Conservation (phyloP, 2,888 invertebrate genomes). For the Hesperia comma region DNA sequence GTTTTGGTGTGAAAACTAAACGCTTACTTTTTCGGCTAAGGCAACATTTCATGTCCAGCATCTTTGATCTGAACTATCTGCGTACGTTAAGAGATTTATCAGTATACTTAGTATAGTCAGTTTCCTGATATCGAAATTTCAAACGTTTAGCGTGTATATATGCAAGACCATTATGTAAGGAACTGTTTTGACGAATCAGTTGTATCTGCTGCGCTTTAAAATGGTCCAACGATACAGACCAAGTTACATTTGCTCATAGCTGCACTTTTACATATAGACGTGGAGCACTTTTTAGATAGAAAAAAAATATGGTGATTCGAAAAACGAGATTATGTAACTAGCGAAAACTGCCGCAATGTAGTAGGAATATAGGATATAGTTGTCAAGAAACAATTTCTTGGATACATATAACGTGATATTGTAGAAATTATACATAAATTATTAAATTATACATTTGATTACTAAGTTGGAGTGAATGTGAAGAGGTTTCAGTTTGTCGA, state of each 20-base stretch:
- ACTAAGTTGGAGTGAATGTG: slow-evolving; percentile 14
- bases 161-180: slow-evolving; percentile 34
- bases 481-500: slow-evolving; percentile 27
- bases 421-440: slow-evolving; percentile 43
- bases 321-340: slow-evolving; percentile 54
- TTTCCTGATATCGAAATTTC: slow-evolving; percentile 37
- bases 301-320: slow-evolving; percentile 46
- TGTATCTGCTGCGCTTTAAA: slow-evolving; percentile 59
- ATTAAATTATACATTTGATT: slow-evolving; percentile 7
- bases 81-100: slow-evolving; percentile 42
- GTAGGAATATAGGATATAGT: slow-evolving; percentile 46
- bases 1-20: slow-evolving; percentile 65
- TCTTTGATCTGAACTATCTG: slow-evolving; percentile 59
- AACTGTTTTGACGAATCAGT: slow-evolving; percentile 26
- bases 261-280: slow-evolving; percentile 69
- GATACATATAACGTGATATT: slow-evolving; percentile 42
- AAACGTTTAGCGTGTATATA: slow-evolving; percentile 44
- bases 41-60: slow-evolving; percentile 54
- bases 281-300: slow-evolving; percentile 72
- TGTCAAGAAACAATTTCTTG: slow-evolving; percentile 37
- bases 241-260: slow-evolving; percentile 75
- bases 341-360: slow-evolving; percentile 71
- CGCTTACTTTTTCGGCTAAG: slow-evolving; percentile 59
- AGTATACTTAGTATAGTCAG: slow-evolving; percentile 52
- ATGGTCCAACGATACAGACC: slow-evolving; percentile 70